These are phyloP conservation scores for Eilema griseolum DNA, from an alignment of 2,888 invertebrate species.

Conservation along the genomic window DNA sequence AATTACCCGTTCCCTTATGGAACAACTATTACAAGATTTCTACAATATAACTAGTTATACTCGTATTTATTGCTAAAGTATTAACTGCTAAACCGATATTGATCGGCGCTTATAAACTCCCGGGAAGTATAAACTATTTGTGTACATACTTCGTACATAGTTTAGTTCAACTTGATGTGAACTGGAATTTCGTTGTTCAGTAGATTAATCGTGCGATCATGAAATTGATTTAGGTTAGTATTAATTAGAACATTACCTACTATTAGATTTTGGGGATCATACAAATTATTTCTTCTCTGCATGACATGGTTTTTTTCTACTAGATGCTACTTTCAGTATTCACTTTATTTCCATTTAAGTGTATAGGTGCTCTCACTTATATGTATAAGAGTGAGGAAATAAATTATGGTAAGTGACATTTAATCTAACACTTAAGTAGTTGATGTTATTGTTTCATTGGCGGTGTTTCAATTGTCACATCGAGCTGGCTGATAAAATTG, in stretches of 20 bases:
- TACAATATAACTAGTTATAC: background rate
- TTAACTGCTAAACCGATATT: slow-evolving; percentile 14
- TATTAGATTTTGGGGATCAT: too few species aligned
- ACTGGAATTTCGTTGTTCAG: slow-evolving; percentile 3
- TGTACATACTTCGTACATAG: slow-evolving; percentile 8
- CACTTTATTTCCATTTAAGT: too few species aligned
- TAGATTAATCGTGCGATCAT: slow-evolving; percentile 5
- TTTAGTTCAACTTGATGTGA: slow-evolving; percentile 12
- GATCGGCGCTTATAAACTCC: slow-evolving; percentile 7
- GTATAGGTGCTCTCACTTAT: too few species aligned
- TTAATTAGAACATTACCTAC: background rate
- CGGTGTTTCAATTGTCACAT: too few species aligned
- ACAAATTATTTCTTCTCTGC: too few species aligned
- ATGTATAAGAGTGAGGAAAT: too few species aligned
- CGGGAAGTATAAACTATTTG: slow-evolving; percentile 18
- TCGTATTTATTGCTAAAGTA: background rate
- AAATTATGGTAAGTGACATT: too few species aligned
- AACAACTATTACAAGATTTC: slow-evolving; percentile 1
- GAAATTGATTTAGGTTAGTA: background rate
- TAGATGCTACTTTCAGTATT: too few species aligned
- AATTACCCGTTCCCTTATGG: background rate
- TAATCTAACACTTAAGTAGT: too few species aligned
- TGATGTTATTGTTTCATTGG: too few species aligned
- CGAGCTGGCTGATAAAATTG: too few species aligned
- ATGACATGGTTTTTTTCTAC: too few species aligned